Base-by-base conservation (phyloP, 2,888 invertebrate species). In the Platypus cylindrus region DNA sequence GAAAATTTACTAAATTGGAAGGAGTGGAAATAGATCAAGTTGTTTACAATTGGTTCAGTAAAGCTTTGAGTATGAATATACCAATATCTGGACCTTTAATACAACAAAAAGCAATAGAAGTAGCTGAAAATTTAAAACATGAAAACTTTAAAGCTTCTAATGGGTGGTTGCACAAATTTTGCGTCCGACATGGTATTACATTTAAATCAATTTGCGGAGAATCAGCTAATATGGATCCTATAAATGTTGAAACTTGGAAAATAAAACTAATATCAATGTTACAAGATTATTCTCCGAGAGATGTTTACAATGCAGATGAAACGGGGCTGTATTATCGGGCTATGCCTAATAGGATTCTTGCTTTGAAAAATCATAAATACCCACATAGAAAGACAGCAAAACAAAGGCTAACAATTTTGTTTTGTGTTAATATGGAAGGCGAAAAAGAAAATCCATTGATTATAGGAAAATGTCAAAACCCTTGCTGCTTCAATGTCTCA, bases 391-490 rank as follows among this genome's bases (percentile, higher is more conserved):
- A 22, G 38, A 36, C 26, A 23, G 35, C 30, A 32, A 34, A 44
- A 36, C 28, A 38, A 32, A 17, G 31, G 15, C 9, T 43, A n/a
- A 42, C 39, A 30, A 36, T 42, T 39, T 35, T 42, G 17, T 32
- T 37, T 14, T 42, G 39, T 27, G 31, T 14, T 17, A 44, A 36
- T 35, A 38, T 41, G n/a, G n/a, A n/a, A n/a, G n/a, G n/a, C n/a
- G n/a, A n/a, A n/a, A n/a, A n/a, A n/a, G n/a, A n/a, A n/a, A n/a
- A n/a, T n/a, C n/a, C n/a, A n/a, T n/a, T n/a, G n/a, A n/a, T n/a
- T n/a, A n/a, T n/a, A n/a, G n/a, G n/a, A n/a, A n/a, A n/a, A n/a
- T n/a, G n/a, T n/a, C n/a, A n/a, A n/a, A n/a, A n/a, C n/a, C n/a
- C n/a, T n/a, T n/a, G n/a, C n/a, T n/a, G n/a, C n/a, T n/a, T n/a